phyloP scores from a whole-genome alignment of 2,888 invertebrate species.

The Drosophila austrosaltans region DNA sequence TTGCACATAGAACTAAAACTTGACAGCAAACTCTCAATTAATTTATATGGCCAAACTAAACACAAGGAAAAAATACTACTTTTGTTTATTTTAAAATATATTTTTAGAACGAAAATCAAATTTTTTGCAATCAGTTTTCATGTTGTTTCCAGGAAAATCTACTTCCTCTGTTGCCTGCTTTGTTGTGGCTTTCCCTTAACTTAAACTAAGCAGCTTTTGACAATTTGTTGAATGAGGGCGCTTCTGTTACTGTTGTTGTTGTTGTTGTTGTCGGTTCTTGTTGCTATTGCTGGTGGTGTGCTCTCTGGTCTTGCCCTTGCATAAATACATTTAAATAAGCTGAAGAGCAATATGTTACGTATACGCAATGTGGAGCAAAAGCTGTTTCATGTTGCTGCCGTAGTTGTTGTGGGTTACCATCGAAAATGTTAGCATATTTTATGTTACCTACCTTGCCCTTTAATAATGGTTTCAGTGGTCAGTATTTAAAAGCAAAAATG shows the following conservation, averaged over 20 bases:
- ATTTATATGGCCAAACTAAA: neutral
- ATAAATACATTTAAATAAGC: conserved; percentile 75
- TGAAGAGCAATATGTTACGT: conserved; percentile 68
- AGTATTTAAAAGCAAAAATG: conserved; percentile 54
- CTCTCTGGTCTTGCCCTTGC: conserved; percentile 46
- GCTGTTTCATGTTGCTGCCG: conserved; percentile 41
- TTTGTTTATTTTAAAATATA: neutral
- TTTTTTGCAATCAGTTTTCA: conserved; percentile 3
- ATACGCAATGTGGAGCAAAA: conserved; percentile 56
- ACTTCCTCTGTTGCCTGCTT: too few relatives aligned
- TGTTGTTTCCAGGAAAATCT: neutral
- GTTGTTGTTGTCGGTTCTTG: neutral
- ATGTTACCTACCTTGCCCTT: conserved; percentile 58
- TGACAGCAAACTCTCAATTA: neutral
- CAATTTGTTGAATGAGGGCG: conserved; percentile 68
- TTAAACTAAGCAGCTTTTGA: conserved; percentile 67
- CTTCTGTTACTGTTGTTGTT: conserved; percentile 20
- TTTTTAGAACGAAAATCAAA: neutral
- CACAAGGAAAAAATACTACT: neutral
- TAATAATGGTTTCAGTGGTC: conserved; percentile 72
- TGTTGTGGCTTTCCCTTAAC: conserved; percentile 25
- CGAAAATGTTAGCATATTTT: conserved; percentile 64
- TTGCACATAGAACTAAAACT: neutral
- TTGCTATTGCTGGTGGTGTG: neutral
- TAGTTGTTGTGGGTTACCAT: conserved; percentile 53